Evolutionary conservation across 2,113 vertebrate species (phyloP).

Genomic region (Macroglossus sobrinus): DNA sequence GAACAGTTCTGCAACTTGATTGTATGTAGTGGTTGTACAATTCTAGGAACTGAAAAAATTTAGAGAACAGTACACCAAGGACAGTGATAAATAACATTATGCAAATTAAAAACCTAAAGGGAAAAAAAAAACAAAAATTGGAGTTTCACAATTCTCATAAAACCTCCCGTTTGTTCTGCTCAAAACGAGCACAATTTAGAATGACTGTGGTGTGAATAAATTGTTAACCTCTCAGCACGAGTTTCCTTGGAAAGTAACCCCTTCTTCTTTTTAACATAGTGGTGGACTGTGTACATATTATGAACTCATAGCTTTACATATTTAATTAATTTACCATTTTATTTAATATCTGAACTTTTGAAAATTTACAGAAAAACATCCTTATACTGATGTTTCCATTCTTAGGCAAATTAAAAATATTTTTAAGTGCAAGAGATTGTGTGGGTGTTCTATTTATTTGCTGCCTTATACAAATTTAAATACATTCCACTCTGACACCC

Average conservation of each 20-base stretch:
- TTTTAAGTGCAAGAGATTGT: neutral
- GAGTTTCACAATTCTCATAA: neutral
- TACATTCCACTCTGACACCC: neutral
- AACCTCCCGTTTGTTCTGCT: neutral
- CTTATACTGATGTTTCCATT: neutral
- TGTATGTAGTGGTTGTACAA: neutral
- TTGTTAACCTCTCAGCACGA: neutral
- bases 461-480: neutral
- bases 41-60: neutral
- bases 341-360: neutral
- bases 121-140: neutral
- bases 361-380: neutral
- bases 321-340: neutral
- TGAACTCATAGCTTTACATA: neutral
- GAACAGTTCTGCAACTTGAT: neutral
- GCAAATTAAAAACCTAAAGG: neutral
- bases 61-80: neutral
- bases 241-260: neutral
- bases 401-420: neutral
- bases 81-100: neutral
- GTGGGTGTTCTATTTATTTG: neutral
- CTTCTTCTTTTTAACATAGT: neutral
- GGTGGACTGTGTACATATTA: neutral
- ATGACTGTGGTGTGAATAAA: neutral
- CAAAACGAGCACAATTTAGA: neutral